Percentiles rank a stretch among this genome's conserved stretches.
Evolutionary conservation across 1,140 invertebrate genomes (phyloP).

Genomic region (Olivierus martensii): DNA sequence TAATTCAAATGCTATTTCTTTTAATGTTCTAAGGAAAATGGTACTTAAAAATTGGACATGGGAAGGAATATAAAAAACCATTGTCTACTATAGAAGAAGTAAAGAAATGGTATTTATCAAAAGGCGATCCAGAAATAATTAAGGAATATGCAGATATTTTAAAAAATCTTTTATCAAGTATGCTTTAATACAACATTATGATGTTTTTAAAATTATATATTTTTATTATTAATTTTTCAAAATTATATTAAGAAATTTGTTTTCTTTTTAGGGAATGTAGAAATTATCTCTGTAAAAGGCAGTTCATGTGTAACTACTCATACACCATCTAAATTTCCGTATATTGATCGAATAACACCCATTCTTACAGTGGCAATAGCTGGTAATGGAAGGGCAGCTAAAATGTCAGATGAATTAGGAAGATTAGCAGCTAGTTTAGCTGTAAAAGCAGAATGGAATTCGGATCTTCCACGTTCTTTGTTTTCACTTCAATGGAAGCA

Average conservation of each 20-base stretch:
- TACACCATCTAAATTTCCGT: slow-evolving; percentile 2
- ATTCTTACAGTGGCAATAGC: slow-evolving; percentile 2
- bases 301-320: slow-evolving; percentile 2
- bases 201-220: not conserved
- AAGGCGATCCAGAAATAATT: not conserved
- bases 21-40: not conserved
- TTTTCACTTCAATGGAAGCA: not conserved
- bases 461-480: not conserved
- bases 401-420: slow-evolving; percentile 5
- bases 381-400: slow-evolving; percentile 5
- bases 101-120: not conserved
- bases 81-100: not conserved
- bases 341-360: slow-evolving; percentile 3
- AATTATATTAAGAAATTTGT: not conserved
- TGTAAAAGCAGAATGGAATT: slow-evolving; percentile 1
- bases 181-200: not conserved
- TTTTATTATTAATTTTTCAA: not conserved
- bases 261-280: not conserved
- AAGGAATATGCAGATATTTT: not conserved
- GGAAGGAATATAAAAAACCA: not conserved
- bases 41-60: slow-evolving; percentile 4
- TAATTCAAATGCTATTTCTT: no score
- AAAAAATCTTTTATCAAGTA: not conserved
- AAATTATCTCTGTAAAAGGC: not conserved
- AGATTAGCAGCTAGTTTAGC: slow-evolving; percentile 2